Evolutionary conservation across 2,888 invertebrate species (phyloP), one percentile per base, ranked within the genome.

Genomic region (Endomychus coccineus): DNA sequence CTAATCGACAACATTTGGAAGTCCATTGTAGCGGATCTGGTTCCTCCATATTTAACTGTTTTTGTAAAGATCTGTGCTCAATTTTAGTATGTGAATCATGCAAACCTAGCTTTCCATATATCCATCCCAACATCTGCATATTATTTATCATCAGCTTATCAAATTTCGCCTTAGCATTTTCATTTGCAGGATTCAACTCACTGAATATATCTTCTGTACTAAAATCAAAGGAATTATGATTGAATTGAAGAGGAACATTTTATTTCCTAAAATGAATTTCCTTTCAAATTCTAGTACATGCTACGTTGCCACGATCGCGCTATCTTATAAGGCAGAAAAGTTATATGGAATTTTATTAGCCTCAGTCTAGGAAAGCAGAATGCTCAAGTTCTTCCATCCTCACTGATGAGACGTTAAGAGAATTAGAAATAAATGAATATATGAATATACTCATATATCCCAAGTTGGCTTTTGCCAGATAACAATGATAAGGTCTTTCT

Each of bases 91-190:
- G 75, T 43, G 71, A 69, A 16, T 71, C 66, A 4, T 69, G 68
- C 40, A 71, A 47, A 35, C 72, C 73, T 28, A 72, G 52, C 54
- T 74, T 74, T 36, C 73, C 74, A 47, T 75, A 75, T 27, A 76
- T 57, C 64, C 74, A 76, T 3, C 73, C 72, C 49, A 77, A 66
- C 74, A 77, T 77, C 49, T 77, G 76, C 34, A 76, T 63, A 49
- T 77, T 78, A 49, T 75, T 77, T 1, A 75, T 73, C 19, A 73
- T 68, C 2, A 77, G 60, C 50, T 72, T 73, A 45, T 75, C 73
- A 12, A 77, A 65, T 56, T 74, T 74, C 31, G 66, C 66, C 2
- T 64, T 65, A 4, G 69, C 62, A 21, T 62, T 57, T 32, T 63
- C 65, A 22, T 68, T 60, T 3, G 62, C 61, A 2, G 40, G 22